Evolutionary conservation across 2,888 invertebrate species (phyloP), one percentile per base, ranked within the genome.

Genomic region (Lasioglossum oenotherae): DNA sequence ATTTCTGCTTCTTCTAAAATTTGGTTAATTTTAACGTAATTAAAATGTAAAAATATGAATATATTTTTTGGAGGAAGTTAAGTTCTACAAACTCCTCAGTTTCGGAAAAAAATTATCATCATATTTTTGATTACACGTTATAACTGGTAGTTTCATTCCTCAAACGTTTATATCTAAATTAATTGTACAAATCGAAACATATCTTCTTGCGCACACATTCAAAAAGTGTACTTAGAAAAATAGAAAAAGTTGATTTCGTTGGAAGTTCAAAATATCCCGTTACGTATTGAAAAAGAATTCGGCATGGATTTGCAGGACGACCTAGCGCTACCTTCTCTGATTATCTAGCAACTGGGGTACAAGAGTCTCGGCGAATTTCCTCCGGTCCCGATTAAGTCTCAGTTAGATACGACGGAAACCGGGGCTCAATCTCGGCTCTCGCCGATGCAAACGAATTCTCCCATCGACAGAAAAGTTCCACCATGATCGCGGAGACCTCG

Each of bases 301-400:
- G 31, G 19, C 16, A 67, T 35, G 35, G 2, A 67, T 35, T 23
- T 10, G 23, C 6, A 38, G 38, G 38, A 35, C 23, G 69, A 69
- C 23, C 4, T 2, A 12, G 69, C 31, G 8, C 19, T 41, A n/a
- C 41, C 71, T 35, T 35, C 23, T 23, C 3, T 41, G 53, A 38
- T 76, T 49, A 53, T 27, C 49, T 0, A 60, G 53, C 74, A 31
- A 76, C 60, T 19, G 10, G 12, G 31, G 27, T 23, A 41, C 23
- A 64, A 71, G 80, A 57, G 71, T 41, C 71, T 14, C 41, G 49
- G 35, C 83, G 60, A 74, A 82, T 84, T 83, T 84, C 14, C 83
- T 69, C 41, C 27, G 60, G 49, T 12, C 27, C 53, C 84, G 78
- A 83, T 84, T 84, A 82, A 77, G 57, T 44, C 38, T 67, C 38